These are phyloP conservation scores for Bradynema listronoti DNA, from an alignment of 1,140 invertebrate genomes.

Conservation along the genomic window DNA sequence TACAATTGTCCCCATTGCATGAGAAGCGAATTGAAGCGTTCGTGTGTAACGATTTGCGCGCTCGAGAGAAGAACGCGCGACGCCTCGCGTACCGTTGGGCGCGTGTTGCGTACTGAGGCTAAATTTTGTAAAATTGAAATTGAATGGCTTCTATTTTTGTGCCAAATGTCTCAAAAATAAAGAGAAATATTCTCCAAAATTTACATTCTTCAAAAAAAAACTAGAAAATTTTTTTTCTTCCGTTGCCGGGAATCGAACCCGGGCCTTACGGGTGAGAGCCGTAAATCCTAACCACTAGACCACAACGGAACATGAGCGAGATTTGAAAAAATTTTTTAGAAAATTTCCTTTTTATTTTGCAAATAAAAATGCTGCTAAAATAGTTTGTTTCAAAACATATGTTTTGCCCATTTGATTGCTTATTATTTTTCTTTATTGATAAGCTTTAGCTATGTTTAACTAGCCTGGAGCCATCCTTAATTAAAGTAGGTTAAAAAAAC, in stretches of 20 bases:
- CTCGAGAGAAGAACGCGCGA: slow-evolving; percentile 38
- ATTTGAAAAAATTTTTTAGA: too few relatives aligned
- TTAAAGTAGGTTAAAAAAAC: slow-evolving; percentile 24
- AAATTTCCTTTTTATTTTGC: too few relatives aligned
- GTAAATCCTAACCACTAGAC: slow-evolving; percentile 70
- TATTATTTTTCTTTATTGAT: too few relatives aligned
- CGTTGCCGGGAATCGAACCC: slow-evolving; percentile 76
- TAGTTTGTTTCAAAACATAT: too few relatives aligned
- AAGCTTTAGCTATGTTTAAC: too few relatives aligned
- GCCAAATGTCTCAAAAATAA: neutral
- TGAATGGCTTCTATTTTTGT: neutral
- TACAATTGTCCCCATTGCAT: slow-evolving; percentile 46
- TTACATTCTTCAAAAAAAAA: too few relatives aligned
- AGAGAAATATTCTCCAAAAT: too few relatives aligned
- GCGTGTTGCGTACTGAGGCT: slow-evolving; percentile 32
- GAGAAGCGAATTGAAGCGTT: slow-evolving; percentile 40
- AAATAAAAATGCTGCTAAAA: too few relatives aligned
- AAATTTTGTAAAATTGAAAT: slow-evolving; percentile 10
- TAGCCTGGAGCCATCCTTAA: too few relatives aligned
- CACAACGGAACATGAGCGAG: slow-evolving; percentile 48
- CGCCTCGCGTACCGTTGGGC: slow-evolving; percentile 52
- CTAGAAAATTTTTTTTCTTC: too few relatives aligned
- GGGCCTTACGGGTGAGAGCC: slow-evolving; percentile 74
- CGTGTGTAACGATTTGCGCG: slow-evolving; percentile 42
- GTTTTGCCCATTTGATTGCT: too few relatives aligned